These are phyloP conservation scores for Thaleichthys pacificus DNA, from an alignment of 2,797 vertebrate genomes.

Conservation along the genomic window DNA sequence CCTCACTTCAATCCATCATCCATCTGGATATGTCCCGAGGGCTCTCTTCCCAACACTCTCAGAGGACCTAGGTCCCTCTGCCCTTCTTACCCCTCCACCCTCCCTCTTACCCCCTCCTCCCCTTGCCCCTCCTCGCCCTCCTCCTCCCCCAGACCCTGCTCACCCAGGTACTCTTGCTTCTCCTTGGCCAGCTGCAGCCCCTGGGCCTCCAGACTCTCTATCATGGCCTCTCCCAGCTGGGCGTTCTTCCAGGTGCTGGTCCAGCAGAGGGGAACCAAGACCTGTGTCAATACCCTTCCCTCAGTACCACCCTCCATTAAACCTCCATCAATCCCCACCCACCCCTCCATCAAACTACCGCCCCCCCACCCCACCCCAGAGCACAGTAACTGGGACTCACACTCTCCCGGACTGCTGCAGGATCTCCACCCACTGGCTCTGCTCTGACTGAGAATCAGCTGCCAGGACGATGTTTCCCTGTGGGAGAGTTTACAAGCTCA, in stretches of 20 bases:
- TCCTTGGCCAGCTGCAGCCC: constrained; percentile 96
- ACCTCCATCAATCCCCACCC: background rate
- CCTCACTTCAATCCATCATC: no score
- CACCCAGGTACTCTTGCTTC: constrained; percentile 86
- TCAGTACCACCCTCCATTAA: background rate
- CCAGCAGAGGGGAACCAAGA: background rate
- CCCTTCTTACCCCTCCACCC: background rate
- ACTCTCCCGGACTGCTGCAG: constrained; percentile 97
- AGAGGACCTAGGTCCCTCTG: no score
- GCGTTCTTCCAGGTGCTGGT: constrained; percentile 95
- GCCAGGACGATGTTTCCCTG: constrained; percentile 91
- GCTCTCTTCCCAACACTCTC: no score
- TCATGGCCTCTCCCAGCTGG: constrained; percentile 96
- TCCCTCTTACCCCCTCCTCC: background rate
- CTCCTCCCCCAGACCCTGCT: background rate
- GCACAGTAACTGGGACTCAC: constrained; percentile 72
- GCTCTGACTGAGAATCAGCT: constrained; percentile 88
- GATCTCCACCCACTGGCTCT: constrained; percentile 94
- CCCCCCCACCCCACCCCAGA: no score
- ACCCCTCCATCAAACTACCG: background rate
- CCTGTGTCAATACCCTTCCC: background rate
- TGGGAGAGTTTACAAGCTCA: constrained; percentile 1
- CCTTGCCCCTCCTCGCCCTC: background rate
- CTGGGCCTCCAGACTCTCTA: constrained; percentile 95
- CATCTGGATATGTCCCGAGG: no score